Evolutionary conservation across 2,888 invertebrate genomes (phyloP).

Genomic region (Aphidius colemani): DNA sequence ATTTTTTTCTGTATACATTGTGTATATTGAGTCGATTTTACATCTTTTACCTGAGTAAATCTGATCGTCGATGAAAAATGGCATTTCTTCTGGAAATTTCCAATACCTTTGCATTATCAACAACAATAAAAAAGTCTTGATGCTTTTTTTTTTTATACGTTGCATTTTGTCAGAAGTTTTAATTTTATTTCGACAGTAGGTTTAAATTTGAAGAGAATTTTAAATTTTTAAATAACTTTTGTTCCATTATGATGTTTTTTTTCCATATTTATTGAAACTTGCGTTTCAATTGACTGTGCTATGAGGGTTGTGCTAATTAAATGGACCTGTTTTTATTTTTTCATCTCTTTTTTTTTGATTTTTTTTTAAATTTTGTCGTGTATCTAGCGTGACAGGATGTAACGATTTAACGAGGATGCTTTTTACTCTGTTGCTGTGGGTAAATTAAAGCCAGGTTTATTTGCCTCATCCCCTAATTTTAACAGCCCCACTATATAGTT

Average conservation of each 20-base stretch:
- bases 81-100: background rate
- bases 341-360: background rate
- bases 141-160: too few relatives aligned
- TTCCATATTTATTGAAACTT: too few relatives aligned
- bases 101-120: too few relatives aligned
- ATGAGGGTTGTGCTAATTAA: background rate
- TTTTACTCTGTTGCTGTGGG: constrained; percentile 22
- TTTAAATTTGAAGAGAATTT: too few relatives aligned
- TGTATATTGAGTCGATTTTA: background rate
- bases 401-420: constrained; percentile 21
- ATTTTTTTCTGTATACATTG: background rate
- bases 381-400: constrained; percentile 20
- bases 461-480: constrained; percentile 10
- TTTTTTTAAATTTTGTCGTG: constrained; percentile 5
- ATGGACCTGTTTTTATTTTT: constrained; percentile 1
- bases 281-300: too few relatives aligned
- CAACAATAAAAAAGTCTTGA: too few relatives aligned
- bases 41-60: background rate
- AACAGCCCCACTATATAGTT: constrained; percentile 15
- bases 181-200: too few relatives aligned
- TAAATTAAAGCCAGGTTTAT: constrained; percentile 24
- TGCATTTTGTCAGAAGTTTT: too few relatives aligned
- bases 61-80: background rate
- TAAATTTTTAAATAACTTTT: too few relatives aligned
- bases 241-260: too few relatives aligned